Percentiles rank a stretch among this genome's conserved stretches.
These are phyloP conservation scores for Dinothrombium tinctorium DNA, from an alignment of 1,140 invertebrate genomes.

Conservation along the genomic window DNA sequence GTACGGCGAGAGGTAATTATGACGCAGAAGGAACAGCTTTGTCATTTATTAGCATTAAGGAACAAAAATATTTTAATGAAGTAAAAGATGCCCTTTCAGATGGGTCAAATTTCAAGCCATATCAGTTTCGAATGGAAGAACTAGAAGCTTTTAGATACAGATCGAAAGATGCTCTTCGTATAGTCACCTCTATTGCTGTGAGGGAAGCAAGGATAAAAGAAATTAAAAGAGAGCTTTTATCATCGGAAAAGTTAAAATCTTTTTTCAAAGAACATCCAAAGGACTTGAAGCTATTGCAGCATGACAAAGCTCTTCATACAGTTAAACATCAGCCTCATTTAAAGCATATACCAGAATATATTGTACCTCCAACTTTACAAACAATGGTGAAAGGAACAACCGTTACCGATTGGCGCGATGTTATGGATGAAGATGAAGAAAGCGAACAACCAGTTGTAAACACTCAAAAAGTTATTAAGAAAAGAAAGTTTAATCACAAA, in stretches of 20 bases:
- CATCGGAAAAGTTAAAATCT: constrained; percentile 70
- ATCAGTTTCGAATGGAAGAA: constrained; percentile 80
- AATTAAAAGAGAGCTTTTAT: constrained; percentile 80
- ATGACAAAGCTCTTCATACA: constrained; percentile 70
- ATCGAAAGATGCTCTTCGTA: constrained; percentile 74
- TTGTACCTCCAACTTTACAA: constrained; percentile 24
- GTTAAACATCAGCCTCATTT: constrained; percentile 61
- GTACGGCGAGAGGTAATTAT: constrained; percentile 45
- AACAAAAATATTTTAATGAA: constrained; percentile 42
- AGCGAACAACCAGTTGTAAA: too few relatives aligned
- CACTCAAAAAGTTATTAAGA: too few relatives aligned
- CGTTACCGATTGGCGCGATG: too few relatives aligned
- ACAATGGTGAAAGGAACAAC: too few relatives aligned
- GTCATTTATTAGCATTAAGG: constrained; percentile 67
- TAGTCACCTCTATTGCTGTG: constrained; percentile 72
- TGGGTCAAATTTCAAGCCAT: constrained; percentile 38
- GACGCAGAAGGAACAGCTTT: constrained; percentile 53
- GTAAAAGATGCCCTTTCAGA: constrained; percentile 31
- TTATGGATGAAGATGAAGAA: too few relatives aligned
- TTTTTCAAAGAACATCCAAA: constrained; percentile 87
- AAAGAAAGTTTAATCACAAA: too few relatives aligned
- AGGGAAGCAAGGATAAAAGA: constrained; percentile 79
- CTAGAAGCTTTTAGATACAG: constrained; percentile 85
- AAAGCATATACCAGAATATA: constrained; percentile 79
- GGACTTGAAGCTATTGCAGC: constrained; percentile 61